phyloP scores from a whole-genome alignment of 2,113 vertebrate genomes.

The Takifugu bimaculatus region DNA sequence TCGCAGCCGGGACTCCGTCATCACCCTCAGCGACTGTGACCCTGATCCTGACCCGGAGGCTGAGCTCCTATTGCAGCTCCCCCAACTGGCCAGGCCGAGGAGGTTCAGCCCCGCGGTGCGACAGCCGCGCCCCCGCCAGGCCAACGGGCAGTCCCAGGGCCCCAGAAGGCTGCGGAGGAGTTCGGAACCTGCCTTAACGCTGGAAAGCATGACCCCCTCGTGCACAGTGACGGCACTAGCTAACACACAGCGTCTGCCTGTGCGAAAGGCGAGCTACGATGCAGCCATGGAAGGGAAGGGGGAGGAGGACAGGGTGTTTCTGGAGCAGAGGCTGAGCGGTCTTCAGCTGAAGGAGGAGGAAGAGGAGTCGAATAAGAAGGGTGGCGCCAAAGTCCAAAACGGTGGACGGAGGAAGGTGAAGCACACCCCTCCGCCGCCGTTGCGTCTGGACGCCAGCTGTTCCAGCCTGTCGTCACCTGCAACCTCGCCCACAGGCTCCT shows the following conservation, averaged over 20 bases:
- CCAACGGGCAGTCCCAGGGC: constrained; percentile 45
- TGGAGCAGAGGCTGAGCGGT: constrained; percentile 63
- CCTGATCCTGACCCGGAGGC: constrained; percentile 71
- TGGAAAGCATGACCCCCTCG: constrained; percentile 35
- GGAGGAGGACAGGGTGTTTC: constrained; percentile 59
- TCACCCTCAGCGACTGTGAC: constrained; percentile 86
- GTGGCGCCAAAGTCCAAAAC: constrained; percentile 58
- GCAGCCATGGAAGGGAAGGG: constrained; percentile 66
- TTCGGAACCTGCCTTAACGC: constrained; percentile 80
- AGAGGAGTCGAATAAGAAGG: constrained; percentile 41
- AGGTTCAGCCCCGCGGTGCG: constrained; percentile 48
- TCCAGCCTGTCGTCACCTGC: constrained; percentile 88
- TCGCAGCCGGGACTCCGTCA: constrained; percentile 87
- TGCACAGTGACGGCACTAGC: background rate
- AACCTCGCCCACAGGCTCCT: constrained; percentile 84
- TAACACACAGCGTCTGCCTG: constrained; percentile 32
- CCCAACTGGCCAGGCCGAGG: constrained; percentile 66
- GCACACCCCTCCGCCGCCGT: constrained; percentile 64
- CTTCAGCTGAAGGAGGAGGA: constrained; percentile 79
- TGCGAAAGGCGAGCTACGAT: constrained; percentile 83
- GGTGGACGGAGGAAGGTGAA: constrained; percentile 70
- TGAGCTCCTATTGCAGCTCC: constrained; percentile 68
- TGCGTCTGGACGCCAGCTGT: constrained; percentile 79
- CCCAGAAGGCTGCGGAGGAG: constrained; percentile 76
- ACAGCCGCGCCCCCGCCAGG: constrained; percentile 50